Evolutionary conservation across 2,888 invertebrate genomes (phyloP).

Genomic region (Arge pagana): DNA sequence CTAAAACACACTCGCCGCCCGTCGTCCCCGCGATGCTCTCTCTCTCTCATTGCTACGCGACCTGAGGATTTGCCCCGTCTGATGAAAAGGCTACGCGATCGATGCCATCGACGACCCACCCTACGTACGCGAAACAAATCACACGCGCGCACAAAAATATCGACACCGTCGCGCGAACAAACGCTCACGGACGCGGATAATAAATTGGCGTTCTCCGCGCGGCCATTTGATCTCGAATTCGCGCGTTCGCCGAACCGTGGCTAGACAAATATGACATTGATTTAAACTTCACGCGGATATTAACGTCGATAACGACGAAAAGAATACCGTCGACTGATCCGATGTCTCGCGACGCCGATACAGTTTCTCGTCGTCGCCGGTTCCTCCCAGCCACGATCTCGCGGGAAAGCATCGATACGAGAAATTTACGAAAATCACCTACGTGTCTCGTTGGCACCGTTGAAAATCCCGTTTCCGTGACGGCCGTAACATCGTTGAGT

Average conservation of each 20-base stretch:
- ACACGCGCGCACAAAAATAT: not conserved
- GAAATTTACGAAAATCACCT: no score
- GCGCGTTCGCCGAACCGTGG: slow-evolving; percentile 7
- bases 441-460: no score
- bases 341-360: no score
- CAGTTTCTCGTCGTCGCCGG: no score
- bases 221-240: slow-evolving; percentile 15
- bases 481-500: no score
- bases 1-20: slow-evolving; percentile 10
- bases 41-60: slow-evolving; percentile 2
- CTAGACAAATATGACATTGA: slow-evolving; percentile 12
- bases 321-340: no score
- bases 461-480: no score
- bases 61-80: slow-evolving; percentile 13
- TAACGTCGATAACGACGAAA: not conserved
- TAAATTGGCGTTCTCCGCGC: not conserved
- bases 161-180: not conserved
- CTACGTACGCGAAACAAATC: not conserved
- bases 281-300: slow-evolving; percentile 4
- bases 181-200: not conserved
- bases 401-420: no score
- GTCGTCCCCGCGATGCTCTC: not conserved
- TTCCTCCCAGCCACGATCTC: no score
- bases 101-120: not conserved
- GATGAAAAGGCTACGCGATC: slow-evolving; percentile 1